Evolutionary conservation across 2,113 vertebrate species (phyloP), one percentile per base, ranked within the genome.

Genomic region (Epinephelus fuscoguttatus): DNA sequence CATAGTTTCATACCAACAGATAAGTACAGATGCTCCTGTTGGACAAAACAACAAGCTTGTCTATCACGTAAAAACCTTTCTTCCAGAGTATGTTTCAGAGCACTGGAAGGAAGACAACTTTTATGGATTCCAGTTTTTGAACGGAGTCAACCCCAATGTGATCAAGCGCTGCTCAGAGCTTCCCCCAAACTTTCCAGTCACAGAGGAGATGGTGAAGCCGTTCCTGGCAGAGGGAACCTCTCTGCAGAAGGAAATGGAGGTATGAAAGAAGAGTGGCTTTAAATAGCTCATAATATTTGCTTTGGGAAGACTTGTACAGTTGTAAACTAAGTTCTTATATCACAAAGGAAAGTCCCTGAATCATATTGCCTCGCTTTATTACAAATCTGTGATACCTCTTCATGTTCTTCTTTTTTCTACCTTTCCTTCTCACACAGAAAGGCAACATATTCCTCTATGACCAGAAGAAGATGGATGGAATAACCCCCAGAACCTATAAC

Each of bases 51-150:
- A 45, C 6, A 69, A 21, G 23, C 13, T 37, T 37, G 6, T 37
- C 33, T 37, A 7, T 37, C 33, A 37, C 33, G 6, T 37, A 37
- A 37, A 7, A 37, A 37, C 33, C 33, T 23, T 50, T 66, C 15
- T 70, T 77, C 2, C 71, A 99, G 98, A 97, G 75, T 97, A 97
- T 2, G 96, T 98, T 53, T 92, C 95, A 23, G 66, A 90, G 10
- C 91, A 93, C 79, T 93, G 92, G 92, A 88, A 84, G 0, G 94
- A 96, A 50, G 97, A 99, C 66, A 94, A 96, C 57, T 97, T 99
- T 92, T 98, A 96, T 25, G 97, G 97, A 27, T 97, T 90, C 89
- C 97, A 98, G 95, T 97, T 97, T 81, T 92, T 99, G 71, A 98
- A 98, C 2, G 97, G 92, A 18, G 93, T 94, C 87, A 98, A 98